Evolutionary conservation across 2,888 invertebrate genomes (phyloP), one percentile per base, ranked within the genome.

Genomic region (Drosophila kambysellisi): DNA sequence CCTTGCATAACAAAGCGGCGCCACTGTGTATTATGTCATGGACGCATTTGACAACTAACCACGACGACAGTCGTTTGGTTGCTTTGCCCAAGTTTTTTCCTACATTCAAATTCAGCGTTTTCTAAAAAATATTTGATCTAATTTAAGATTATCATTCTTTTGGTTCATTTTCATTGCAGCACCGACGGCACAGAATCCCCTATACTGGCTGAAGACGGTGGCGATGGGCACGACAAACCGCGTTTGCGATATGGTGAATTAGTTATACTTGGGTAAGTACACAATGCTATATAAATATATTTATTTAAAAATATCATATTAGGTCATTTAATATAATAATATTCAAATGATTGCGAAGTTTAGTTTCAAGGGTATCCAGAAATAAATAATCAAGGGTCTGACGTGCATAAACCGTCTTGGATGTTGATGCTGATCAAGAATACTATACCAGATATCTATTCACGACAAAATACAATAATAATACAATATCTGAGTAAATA

Each of bases 241-340:
- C 96, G 96, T 93, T 94, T 97, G 92, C 97, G 97, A 95, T 98
- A 97, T 94, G 98, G 98, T 89, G 98, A 98, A 95, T 95, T 98
- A 93, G 97, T 98, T 93, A 97, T 98, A 94, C 96, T 98, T 93
- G 98, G 99, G 96, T 98, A 94, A 95, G 96, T 91, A 9, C 25
- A 17, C 25, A 17, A 33, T 52, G 11, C 7, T 15, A 15, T 4
- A 46, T 8, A 7, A 4, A 46, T 20, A 0, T 15, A 46, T 46
- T 0, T 11, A 4, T 41, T 9, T 17, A 39, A 17, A 0, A 17
- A 35, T 12, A 12, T 5, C 3, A 37, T 17, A 7, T 39, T n/a
- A 11, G n/a, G 11, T 43, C 11, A 20, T 20, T 20, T 5, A 20
- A 43, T 11, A 20, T 11, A 5, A 20, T 43, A 43, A 43, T 43